Evolutionary conservation across 1,140 invertebrate genomes (phyloP).

Genomic region (Harlomillsia oculata): DNA sequence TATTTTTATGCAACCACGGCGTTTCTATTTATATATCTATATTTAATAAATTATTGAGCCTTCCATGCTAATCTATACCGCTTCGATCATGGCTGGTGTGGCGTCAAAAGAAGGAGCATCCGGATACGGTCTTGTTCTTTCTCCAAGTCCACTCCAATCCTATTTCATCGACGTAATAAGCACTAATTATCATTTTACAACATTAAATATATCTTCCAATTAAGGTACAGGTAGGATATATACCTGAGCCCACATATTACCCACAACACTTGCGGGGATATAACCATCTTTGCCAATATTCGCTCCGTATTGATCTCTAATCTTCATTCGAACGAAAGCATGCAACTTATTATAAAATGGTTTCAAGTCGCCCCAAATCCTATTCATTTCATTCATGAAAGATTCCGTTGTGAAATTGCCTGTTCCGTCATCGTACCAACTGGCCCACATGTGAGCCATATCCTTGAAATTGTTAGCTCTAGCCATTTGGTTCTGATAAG

Average conservation of each 20-base stretch:
- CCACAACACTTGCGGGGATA: constrained; percentile 9
- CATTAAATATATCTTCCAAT: constrained; percentile 36
- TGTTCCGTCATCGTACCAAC: constrained; percentile 11
- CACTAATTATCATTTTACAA: neutral
- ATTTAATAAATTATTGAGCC: neutral
- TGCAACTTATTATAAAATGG: constrained; percentile 78
- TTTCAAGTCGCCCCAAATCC: constrained; percentile 59
- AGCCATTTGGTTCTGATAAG: constrained; percentile 15
- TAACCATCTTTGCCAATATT: constrained; percentile 11
- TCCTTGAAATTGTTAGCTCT: constrained; percentile 21
- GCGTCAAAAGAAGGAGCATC: constrained; percentile 42
- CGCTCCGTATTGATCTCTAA: constrained; percentile 41
- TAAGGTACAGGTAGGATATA: constrained; percentile 36
- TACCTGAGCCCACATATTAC: constrained; percentile 25
- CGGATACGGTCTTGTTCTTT: constrained; percentile 43
- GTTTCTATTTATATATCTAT: too few species aligned
- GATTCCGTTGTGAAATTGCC: constrained; percentile 39
- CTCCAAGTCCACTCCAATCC: constrained; percentile 44
- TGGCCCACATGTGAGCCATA: constrained; percentile 18
- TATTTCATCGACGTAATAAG: neutral
- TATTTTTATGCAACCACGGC: neutral
- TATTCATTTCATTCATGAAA: constrained; percentile 52
- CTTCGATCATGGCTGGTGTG: constrained; percentile 39
- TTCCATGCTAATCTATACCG: neutral
- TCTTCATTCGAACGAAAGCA: constrained; percentile 66